Base-by-base conservation (phyloP, 2,113 vertebrate species). In the Misgurnus mizolepis region DNA sequence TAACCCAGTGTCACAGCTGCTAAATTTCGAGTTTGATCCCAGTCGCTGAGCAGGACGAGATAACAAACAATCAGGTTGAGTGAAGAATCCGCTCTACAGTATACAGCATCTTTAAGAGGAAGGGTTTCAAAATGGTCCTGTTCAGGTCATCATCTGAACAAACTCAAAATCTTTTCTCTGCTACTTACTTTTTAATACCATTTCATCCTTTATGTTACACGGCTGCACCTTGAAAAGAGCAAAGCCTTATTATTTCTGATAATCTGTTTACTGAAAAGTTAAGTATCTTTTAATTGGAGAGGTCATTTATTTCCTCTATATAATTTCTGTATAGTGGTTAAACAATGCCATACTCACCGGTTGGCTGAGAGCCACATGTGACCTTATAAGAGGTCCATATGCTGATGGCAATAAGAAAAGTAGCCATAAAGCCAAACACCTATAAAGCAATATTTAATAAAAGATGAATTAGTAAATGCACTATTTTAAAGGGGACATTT, bases 371-470 rank as follows among this genome's bases (percentile, higher is more conserved):
- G 64, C 95, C 91, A 76, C 95, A 97, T 0, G 94, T 94, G 80
- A 96, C 90, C 67, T 95, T 97, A 91, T 97, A 98, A 11, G 95
- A 95, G 9, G 94, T 93, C 95, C 95, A 97, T 81, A 98, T 81
- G 69, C 93, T 97, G 7, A 95, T 85, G 40, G 91, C 86, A 86
- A 96, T 95, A 66, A 99, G 93, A 91, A 96, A 91, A 0, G 95
- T 94, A 0, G 96, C 93, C 22, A 97, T 83, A 88, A 98, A 98
- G 0, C 96, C 96, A 41, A 99, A 98, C 76, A 93, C 88, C 97
- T 99, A 90, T 58, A 73, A 10, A 82, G 78, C 17, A 80, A 84
- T 61, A 27, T 41, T 3, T 49, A 79, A 80, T 55, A 84, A 83
- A 73, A 27, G 10, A n/a, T 3, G 53, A 7, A 41, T 64, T 34